phyloP scores from a whole-genome alignment of 2,797 vertebrate species.

The Lerista edwardsae region DNA sequence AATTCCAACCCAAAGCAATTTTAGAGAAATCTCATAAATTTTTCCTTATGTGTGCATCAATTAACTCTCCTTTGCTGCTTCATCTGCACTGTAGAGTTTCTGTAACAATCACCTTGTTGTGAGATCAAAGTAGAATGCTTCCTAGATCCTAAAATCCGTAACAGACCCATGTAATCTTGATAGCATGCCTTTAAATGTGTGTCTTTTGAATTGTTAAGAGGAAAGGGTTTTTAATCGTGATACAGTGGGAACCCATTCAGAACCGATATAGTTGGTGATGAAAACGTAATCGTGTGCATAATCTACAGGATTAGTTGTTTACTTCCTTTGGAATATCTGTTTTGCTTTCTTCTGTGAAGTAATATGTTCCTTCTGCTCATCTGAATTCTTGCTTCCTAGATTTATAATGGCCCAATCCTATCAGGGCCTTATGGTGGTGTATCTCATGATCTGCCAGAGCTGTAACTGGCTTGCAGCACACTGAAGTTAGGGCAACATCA shows the following conservation, averaged over 20 bases:
- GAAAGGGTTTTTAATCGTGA: slow-evolving; percentile 43
- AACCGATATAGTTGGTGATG: slow-evolving; percentile 57
- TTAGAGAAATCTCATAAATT: slow-evolving; percentile 69
- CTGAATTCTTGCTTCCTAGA: slow-evolving; percentile 26
- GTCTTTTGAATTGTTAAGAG: slow-evolving; percentile 51
- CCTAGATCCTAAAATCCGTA: slow-evolving; percentile 51
- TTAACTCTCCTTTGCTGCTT: slow-evolving; percentile 58
- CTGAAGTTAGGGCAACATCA: no score
- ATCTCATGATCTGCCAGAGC: no score
- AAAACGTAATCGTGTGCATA: slow-evolving; percentile 57
- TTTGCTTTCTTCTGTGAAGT: slow-evolving; percentile 20
- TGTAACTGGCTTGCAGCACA: no score
- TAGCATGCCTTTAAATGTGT: slow-evolving; percentile 46
- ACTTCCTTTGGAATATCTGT: neutral
- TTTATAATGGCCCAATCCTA: neutral
- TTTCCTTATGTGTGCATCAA: slow-evolving; percentile 63
- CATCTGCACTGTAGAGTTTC: slow-evolving; percentile 62
- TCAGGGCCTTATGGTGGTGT: no score
- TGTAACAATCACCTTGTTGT: slow-evolving; percentile 60
- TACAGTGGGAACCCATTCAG: slow-evolving; percentile 46
- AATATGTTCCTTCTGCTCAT: slow-evolving; percentile 26
- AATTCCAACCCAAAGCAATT: slow-evolving; percentile 67
- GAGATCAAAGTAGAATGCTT: slow-evolving; percentile 72
- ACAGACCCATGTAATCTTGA: slow-evolving; percentile 46
- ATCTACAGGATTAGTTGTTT: slow-evolving; percentile 56